A percentile compares a stretch with the other conserved stretches of the same genome.
Evolutionary conservation across 2,888 invertebrate genomes (phyloP).

Genomic region (Limnephilus marmoratus): DNA sequence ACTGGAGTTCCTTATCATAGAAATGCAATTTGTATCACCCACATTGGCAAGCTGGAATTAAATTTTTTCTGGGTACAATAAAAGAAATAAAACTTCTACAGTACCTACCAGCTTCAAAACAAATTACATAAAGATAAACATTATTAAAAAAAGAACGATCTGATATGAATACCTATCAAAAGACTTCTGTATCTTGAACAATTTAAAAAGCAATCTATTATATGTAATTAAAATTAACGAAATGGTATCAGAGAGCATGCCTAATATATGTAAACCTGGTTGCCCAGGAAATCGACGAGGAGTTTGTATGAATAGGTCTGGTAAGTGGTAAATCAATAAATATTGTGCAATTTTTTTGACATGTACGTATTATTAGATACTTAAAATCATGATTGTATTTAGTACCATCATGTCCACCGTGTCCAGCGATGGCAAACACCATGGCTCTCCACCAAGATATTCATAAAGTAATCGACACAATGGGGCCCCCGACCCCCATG

Average conservation of each 20-base stretch:
- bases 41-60: background rate
- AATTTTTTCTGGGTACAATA: background rate
- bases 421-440: background rate
- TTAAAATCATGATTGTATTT: background rate
- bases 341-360: background rate
- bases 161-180: background rate
- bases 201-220: background rate
- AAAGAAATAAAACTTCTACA: background rate
- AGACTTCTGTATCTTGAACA: background rate
- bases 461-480: constrained; percentile 54
- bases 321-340: background rate
- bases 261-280: constrained; percentile 22
- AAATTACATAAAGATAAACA: background rate
- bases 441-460: constrained; percentile 50
- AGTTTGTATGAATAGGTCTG: background rate
- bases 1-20: too few species aligned
- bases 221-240: background rate
- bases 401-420: background rate
- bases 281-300: background rate
- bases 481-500: constrained; percentile 56
- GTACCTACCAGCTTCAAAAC: background rate
- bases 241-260: constrained; percentile 37
- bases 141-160: background rate
- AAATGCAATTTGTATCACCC: background rate
- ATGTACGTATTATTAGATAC: background rate